Evolutionary conservation across 2,113 vertebrate species (phyloP), one percentile per base, ranked within the genome.

Genomic region (Daubentonia madagascariensis): DNA sequence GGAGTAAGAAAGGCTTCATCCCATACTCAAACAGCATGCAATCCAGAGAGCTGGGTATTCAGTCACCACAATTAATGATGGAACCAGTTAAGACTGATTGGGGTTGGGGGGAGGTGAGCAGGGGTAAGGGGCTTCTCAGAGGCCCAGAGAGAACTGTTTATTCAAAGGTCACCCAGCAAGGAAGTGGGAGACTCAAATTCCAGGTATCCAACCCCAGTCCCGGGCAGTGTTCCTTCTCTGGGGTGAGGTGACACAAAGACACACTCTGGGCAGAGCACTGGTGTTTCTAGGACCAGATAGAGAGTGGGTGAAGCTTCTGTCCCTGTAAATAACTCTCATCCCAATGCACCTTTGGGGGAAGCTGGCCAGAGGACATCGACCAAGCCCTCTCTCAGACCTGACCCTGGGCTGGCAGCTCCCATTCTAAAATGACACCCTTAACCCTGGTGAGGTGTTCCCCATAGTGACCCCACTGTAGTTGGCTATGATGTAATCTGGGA

Each of bases 341-440:
- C 45, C 30, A 5, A 1, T 0, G 7, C 5, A 1, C 35, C 40
- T 63, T 67, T 7, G 2, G 0, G 9, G 76, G 83, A 63, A 48
- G 43, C 48, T 17, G 0, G 54, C 68, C 30, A 11, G 10, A 30
- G 23, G 61, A 1, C n/a, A 89, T 6, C 72, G 61, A 84, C 84
- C 30, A 40, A 72, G 67, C 91, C 89, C 79, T 90, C 91, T 97
- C 90, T 94, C 67, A 73, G 92, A 78, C 92, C 91, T 94, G 92
- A 61, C 95, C 32, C 93, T 91, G 85, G 54, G 17, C 89, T 0
- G 1, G 95, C 54, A 37, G 95, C 95, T 98, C 91, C 97, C 93
- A n/a, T 13, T 43, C 75, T 95, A 95, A 97, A 98, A 98, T 75
- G 96, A 98, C 96, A 96, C 95, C 96, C 84, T 98, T 98, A 85